phyloP scores from a whole-genome alignment of 2,113 vertebrate genomes.

The Tachuris rubrigastra region DNA sequence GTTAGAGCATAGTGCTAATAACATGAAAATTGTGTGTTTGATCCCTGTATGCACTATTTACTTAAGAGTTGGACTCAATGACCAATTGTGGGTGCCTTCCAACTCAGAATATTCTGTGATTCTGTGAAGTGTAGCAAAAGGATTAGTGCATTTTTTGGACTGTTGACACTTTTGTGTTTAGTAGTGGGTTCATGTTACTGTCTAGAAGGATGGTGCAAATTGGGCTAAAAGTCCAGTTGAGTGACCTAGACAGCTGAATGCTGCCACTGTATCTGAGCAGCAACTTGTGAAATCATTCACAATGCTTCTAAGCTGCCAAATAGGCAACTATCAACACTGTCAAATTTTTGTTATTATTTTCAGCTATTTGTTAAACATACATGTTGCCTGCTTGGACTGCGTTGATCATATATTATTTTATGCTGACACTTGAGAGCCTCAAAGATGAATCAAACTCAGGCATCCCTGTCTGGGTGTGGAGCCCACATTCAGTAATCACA shows the following conservation, averaged over 20 bases:
- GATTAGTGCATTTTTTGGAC: background rate
- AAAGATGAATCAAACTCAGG: background rate
- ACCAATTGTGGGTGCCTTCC: background rate
- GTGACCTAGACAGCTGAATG: slow-evolving; percentile 38
- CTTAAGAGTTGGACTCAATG: background rate
- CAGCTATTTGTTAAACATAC: background rate
- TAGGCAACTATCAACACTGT: background rate
- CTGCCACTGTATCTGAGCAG: background rate
- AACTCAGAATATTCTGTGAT: background rate
- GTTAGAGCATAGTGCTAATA: background rate
- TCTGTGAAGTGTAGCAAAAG: background rate
- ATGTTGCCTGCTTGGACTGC: background rate
- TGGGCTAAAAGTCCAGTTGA: background rate
- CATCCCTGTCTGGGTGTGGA: background rate
- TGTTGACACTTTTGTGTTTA: background rate
- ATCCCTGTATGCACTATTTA: background rate
- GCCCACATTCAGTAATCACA: background rate
- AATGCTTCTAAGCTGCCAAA: background rate
- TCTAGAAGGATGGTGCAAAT: background rate
- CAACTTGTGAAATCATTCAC: background rate
- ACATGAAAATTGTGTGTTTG: background rate
- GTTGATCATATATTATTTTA: background rate
- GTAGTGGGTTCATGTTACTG: background rate
- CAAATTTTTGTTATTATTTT: slow-evolving; percentile 10
- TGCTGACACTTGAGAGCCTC: background rate